These are phyloP conservation scores for Oreohelix idahoensis DNA, from an alignment of 1,140 invertebrate species.

Conservation along the genomic window DNA sequence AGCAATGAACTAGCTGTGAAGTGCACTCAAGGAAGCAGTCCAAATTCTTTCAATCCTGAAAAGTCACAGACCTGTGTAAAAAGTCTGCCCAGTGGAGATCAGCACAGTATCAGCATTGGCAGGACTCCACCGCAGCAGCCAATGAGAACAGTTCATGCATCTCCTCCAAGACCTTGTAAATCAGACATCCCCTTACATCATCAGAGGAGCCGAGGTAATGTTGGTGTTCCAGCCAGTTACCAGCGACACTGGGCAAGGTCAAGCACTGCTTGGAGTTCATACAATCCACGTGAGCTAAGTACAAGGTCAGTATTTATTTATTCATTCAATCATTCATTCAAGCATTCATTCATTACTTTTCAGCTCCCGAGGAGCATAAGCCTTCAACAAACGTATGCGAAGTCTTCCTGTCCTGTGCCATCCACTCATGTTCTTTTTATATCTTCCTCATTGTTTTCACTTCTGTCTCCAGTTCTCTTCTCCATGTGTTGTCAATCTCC, in stretches of 20 bases:
- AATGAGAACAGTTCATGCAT: background rate
- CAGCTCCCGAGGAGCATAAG: too few species aligned
- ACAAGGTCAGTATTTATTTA: conserved; percentile 42
- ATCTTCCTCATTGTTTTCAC: too few species aligned
- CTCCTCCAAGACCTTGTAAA: background rate
- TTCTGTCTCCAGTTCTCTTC: too few species aligned
- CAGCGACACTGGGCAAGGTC: conserved; percentile 60
- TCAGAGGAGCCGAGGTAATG: background rate
- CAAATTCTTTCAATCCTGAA: background rate
- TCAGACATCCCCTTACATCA: background rate
- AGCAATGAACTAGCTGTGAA: background rate
- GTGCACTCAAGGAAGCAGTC: background rate
- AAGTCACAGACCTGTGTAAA: background rate
- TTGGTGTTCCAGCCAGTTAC: conserved; percentile 21
- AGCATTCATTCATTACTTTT: too few species aligned
- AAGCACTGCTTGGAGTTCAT: conserved; percentile 61
- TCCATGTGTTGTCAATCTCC: too few species aligned
- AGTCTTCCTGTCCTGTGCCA: too few species aligned
- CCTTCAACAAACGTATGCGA: too few species aligned
- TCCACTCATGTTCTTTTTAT: too few species aligned
- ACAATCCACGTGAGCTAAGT: conserved; percentile 52
- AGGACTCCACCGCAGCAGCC: background rate
- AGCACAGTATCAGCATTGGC: background rate
- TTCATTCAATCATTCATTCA: too few species aligned
- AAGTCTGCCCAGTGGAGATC: background rate